Percentiles rank a stretch among this genome's conserved stretches.
Evolutionary conservation across 2,797 vertebrate genomes (phyloP).

Genomic region (Vipera latastei): DNA sequence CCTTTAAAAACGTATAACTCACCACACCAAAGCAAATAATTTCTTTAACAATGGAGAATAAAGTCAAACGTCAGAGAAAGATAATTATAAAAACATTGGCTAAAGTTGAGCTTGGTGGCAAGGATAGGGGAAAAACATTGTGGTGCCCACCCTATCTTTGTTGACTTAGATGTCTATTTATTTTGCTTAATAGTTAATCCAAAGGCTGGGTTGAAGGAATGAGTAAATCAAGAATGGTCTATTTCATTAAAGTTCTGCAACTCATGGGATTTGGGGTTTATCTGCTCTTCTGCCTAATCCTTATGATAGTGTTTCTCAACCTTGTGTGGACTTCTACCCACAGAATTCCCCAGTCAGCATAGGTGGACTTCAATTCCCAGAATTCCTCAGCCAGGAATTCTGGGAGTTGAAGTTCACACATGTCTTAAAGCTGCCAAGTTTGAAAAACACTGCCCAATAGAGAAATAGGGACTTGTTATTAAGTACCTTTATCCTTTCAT

Average conservation of each 20-base stretch:
- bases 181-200: background rate
- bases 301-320: background rate
- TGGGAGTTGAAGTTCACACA: background rate
- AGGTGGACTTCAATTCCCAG: background rate
- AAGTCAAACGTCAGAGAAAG: background rate
- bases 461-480: background rate
- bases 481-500: background rate
- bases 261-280: background rate
- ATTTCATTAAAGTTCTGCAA: background rate
- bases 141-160: background rate
- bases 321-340: background rate
- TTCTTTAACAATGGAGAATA: background rate
- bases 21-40: background rate
- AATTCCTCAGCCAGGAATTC: background rate
- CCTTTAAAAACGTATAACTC: background rate
- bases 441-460: background rate
- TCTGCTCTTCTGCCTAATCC: background rate
- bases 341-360: background rate
- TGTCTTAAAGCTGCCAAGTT: background rate
- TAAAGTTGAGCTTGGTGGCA: background rate
- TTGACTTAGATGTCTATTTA: background rate
- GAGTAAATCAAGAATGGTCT: background rate
- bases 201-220: background rate
- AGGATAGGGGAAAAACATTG: background rate
- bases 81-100: background rate